Evolutionary conservation across 2,113 vertebrate species (phyloP), one percentile per base, ranked within the genome.

Genomic region (Seriola dumerili): DNA sequence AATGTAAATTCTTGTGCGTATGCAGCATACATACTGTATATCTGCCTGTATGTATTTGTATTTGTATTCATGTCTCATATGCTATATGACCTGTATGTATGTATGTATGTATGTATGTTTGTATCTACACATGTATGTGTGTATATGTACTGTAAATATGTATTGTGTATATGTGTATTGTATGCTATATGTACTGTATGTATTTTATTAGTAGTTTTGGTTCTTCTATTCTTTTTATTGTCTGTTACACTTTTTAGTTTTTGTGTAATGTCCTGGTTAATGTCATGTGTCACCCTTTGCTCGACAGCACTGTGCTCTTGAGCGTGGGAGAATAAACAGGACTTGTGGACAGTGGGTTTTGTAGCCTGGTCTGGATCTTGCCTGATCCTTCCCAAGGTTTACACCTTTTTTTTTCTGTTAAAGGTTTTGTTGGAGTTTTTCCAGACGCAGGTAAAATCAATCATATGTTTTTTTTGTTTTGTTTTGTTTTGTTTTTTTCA

Each of bases 371-470:
- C 57, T 57, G 48, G 11, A 50, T 69, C 23, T 14, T 25, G n/a
- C 29, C 34, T 54, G 48, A 81, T 54, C 34, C 19, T 19, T 32
- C 8, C n/a, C 2, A 62, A 25, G 1, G 1, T 52, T 21, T 57
- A 0, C 40, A 29, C 12, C 5, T 23, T 40, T 44, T 5, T 54
- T 63, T 32, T 6, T 1, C 25, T 69, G 25, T 52, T n/a, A 50
- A 50, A 50, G 11, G 5, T 7, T 14, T 61, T 44, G 11, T 17
- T 0, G 13, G 3, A 4, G 13, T 1, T 23, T 14, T 46, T 19
- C 29, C 16, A n/a, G 21, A 10, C 48, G 57, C 42, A 72, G 65
- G 84, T 90, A 25, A 80, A 86, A 72, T 54, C 32, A 36, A 38
- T 54, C 44, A 58, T 68, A 34, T 19, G 50, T 84, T 65, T 11